Conservation (phyloP, 1,140 invertebrate genomes). For the Planococcus citri region DNA sequence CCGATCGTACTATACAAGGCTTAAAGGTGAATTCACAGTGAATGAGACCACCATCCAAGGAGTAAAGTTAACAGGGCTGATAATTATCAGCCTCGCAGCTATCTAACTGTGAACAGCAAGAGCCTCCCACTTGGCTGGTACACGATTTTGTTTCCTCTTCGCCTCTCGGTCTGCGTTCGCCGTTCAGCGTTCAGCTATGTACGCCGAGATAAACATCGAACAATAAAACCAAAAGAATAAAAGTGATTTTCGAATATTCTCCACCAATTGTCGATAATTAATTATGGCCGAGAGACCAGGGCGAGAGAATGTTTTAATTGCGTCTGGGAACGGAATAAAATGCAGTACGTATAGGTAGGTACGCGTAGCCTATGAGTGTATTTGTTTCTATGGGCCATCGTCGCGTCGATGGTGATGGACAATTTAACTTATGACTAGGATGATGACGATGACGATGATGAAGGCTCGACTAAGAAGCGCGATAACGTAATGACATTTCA, state of each 20-base stretch:
- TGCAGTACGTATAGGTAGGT: too few species aligned
- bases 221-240: not conserved
- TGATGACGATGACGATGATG: too few species aligned
- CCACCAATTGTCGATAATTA: constrained; percentile 6
- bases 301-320: not conserved
- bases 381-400: not conserved
- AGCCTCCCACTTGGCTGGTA: constrained; percentile 11
- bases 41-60: constrained; percentile 19
- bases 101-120: constrained; percentile 16
- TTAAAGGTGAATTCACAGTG: constrained; percentile 12
- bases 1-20: not conserved
- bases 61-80: not conserved
- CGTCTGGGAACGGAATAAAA: not conserved
- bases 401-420: not conserved
- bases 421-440: not conserved
- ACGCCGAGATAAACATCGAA: not conserved
- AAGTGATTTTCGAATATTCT: constrained; percentile 1
- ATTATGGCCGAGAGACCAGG: not conserved
- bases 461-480: too few species aligned
- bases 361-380: too few species aligned
- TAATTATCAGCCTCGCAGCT: constrained; percentile 15
- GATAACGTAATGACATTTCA: too few species aligned
- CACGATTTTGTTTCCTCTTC: too few species aligned
- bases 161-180: too few species aligned
- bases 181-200: not conserved